Base-by-base conservation (phyloP, 2,888 invertebrate species). In the Stegophylla sp. region DNA sequence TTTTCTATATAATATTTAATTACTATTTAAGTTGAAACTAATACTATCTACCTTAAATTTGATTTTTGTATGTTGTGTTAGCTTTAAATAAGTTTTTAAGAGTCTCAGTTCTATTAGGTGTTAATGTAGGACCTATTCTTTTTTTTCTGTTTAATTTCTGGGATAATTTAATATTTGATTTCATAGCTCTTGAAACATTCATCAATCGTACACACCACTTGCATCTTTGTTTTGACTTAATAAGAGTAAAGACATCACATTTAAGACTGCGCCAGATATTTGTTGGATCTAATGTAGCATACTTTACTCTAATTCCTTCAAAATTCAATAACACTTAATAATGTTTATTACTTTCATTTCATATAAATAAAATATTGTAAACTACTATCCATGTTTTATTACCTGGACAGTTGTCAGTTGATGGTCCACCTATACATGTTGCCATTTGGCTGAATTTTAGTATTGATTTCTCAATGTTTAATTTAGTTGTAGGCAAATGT, bases 101-200 rank as follows among this genome's bases (percentile, higher is more conserved):
- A 53, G 53, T 53, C 20, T 53, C 53, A 53, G 53, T 53, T 53
- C 53, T 53, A 9, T 17, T 53, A 53, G 53, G 53, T 53, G 53
- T n/a, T 53, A 53, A 53, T 53, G 53, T 53, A n/a, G 53, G 20
- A 53, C 53, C 53, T 53, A 53, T 9, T 53, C 20, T 20, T 53
- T 53, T 53, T 53, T 53, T 53, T 51, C 53, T 53, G 53, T 53
- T 53, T 53, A 53, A 53, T 53, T 53, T 53, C 53, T n/a, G 20
- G 9, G 53, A 53, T 53, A 53, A 53, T 53, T 53, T 17, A 53
- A 53, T 53, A 53, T 53, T 53, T n/a, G n/a, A 53, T 53, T 53
- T 53, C 20, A 53, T 53, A 53, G 20, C 53, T 53, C 53, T 20
- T 53, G 53, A 53, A 53, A 53, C 20, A 53, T 53, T 53, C 53